Evolutionary conservation across 2,113 vertebrate species (phyloP).

Genomic region (Colaptes auratus): DNA sequence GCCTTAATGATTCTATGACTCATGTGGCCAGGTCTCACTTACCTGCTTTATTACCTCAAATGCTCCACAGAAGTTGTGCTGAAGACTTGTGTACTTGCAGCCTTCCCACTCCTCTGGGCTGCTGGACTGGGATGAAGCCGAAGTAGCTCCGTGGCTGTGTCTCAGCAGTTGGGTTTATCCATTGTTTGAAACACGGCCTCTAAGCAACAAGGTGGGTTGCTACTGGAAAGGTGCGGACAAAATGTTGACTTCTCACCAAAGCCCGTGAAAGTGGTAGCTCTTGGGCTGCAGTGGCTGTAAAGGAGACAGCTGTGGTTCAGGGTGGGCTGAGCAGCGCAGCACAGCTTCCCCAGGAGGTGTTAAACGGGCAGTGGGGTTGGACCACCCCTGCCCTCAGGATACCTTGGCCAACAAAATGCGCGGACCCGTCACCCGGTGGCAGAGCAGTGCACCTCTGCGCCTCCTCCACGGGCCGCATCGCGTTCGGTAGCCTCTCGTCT

Average conservation of each 20-base stretch:
- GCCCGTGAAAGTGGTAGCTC: accelerated
- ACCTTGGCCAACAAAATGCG: not conserved
- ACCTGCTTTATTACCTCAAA: not conserved
- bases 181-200: accelerated
- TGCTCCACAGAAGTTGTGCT: accelerated
- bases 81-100: accelerated
- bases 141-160: accelerated
- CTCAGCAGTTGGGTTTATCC: not conserved
- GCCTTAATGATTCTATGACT: no score
- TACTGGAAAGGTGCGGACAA: accelerated
- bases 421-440: not conserved
- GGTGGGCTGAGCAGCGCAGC: accelerated
- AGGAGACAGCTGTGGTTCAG: accelerated
- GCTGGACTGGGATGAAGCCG: conserved; percentile 6
- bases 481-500: accelerated
- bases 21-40: not conserved
- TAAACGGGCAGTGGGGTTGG: accelerated
- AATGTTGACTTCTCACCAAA: accelerated
- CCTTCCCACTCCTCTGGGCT: not conserved
- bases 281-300: accelerated
- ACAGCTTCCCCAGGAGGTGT: not conserved
- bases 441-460: accelerated
- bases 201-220: not conserved
- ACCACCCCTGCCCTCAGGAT: not conserved
- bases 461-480: accelerated